phyloP scores from a whole-genome alignment of 2,113 vertebrate genomes.

The Todiramphus chloris region DNA sequence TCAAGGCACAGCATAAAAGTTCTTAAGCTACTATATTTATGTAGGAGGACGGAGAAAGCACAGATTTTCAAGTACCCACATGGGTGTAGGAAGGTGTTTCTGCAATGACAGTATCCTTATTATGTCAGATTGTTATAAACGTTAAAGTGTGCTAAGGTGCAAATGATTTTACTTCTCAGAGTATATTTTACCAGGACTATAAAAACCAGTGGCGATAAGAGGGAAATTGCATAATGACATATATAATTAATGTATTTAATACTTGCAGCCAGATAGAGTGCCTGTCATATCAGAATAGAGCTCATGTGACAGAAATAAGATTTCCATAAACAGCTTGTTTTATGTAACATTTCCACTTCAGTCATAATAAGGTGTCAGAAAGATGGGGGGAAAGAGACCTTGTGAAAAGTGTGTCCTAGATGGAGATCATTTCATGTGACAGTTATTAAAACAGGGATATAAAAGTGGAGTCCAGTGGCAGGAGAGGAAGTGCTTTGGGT shows the following conservation, averaged over 20 bases:
- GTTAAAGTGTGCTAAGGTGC: conserved; percentile 25
- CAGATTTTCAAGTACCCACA: conserved; percentile 64
- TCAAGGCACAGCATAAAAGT: conserved; percentile 60
- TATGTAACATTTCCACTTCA: conserved; percentile 65
- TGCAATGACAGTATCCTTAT: conserved; percentile 58
- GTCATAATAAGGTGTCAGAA: conserved; percentile 51
- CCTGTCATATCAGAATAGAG: conserved; percentile 1
- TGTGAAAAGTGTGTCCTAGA: conserved; percentile 44
- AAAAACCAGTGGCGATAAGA: conserved; percentile 14
- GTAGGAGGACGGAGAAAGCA: conserved; percentile 56
- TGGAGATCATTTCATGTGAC: conserved; percentile 27
- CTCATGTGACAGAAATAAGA: conserved; percentile 60
- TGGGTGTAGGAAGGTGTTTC: conserved; percentile 64
- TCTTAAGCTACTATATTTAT: conserved; percentile 52
- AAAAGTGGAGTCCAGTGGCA: background rate
- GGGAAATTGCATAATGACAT: conserved; percentile 1
- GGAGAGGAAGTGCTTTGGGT: background rate
- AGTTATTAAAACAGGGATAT: background rate
- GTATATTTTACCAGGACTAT: background rate
- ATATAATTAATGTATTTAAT: conserved; percentile 47
- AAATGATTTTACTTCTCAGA: conserved; percentile 1
- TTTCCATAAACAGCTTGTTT: conserved; percentile 67
- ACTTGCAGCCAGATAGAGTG: background rate
- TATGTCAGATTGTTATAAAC: conserved; percentile 58
- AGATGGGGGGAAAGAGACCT: conserved; percentile 16